Conservation (phyloP, 2,113 vertebrate genomes). For the Diphyllodes magnificus region DNA sequence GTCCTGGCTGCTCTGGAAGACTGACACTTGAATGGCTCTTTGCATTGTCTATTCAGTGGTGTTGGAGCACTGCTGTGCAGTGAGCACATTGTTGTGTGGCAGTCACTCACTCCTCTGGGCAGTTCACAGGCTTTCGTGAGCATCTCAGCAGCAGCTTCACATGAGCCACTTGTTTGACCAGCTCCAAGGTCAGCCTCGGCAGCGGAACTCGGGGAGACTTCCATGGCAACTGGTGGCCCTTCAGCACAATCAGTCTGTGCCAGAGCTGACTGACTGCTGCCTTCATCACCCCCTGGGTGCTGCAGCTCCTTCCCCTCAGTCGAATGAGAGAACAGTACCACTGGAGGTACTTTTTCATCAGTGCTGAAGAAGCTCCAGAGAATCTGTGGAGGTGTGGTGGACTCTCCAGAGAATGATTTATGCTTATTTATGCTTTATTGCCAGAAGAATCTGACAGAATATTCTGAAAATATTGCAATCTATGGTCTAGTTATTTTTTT, state of each 20-base stretch:
- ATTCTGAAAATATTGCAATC: neutral
- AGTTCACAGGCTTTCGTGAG: neutral
- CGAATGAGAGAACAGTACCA: fast-evolving
- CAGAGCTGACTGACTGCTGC: neutral
- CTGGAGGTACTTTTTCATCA: neutral
- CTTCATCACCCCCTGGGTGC: neutral
- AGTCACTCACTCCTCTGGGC: neutral
- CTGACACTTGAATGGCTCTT: neutral
- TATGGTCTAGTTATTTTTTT: neutral
- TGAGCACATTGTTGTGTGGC: neutral
- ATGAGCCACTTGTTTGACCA: neutral
- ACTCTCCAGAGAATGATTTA: neutral
- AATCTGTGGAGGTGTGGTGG: neutral
- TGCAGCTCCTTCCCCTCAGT: neutral
- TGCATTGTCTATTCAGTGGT: neutral
- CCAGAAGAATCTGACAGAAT: neutral
- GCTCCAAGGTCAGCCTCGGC: neutral
- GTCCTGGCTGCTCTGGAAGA: neutral
- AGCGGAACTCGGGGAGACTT: neutral
- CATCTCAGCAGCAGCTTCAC: neutral
- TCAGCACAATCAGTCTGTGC: neutral
- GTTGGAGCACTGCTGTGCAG: neutral
- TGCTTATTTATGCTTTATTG: neutral
- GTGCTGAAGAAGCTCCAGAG: neutral
- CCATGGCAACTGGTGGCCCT: neutral